Base-by-base conservation (phyloP, 2,797 vertebrate genomes). In the Poecilia picta region DNA sequence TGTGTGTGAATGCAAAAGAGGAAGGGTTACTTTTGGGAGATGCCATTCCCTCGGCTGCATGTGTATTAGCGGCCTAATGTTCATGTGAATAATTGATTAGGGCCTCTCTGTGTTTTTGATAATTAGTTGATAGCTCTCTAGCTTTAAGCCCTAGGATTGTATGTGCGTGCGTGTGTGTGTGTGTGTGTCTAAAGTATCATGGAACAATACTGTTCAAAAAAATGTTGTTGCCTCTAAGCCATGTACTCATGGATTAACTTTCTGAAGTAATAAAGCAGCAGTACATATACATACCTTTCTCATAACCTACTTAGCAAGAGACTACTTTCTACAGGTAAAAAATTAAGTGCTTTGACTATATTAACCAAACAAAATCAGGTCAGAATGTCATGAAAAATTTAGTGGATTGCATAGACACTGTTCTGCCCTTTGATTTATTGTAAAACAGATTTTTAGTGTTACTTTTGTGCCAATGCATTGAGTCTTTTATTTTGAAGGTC, bases 1-100 rank as follows among this genome's bases (percentile, higher is more conserved):
- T 85, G 73, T 77, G 57, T 53, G 76, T 82, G 68, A 31, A 2
- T 78, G 74, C 51, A 68, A 74, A 81, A 83, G 76, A 90, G 88
- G 81, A 87, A 91, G 85, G 83, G 87, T 89, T 95, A 95, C 96
- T 96, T 97, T 93, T 91, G 97, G 96, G 96, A 97, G 92, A 94
- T 94, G 80, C 77, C 87, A 93, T 93, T 97, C 96, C 96, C 96
- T 88, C 88, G 94, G 95, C 97, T 96, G 93, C 76, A 79, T 95
- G 90, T 95, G 92, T 96, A 96, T 97, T 95, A 97, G 96, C 87
- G 85, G 94, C 93, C 96, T 97, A 97, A 97, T 97, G 96, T 96
- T 97, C 96, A 96, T 96, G 95, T 97, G 96, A 99, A 97, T 98
- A 97, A 99, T 98, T 97, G 97, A 98, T 98, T 96, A 97, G 94